Conservation (phyloP, 1,140 invertebrate genomes). For the Mylabris phalerata region DNA sequence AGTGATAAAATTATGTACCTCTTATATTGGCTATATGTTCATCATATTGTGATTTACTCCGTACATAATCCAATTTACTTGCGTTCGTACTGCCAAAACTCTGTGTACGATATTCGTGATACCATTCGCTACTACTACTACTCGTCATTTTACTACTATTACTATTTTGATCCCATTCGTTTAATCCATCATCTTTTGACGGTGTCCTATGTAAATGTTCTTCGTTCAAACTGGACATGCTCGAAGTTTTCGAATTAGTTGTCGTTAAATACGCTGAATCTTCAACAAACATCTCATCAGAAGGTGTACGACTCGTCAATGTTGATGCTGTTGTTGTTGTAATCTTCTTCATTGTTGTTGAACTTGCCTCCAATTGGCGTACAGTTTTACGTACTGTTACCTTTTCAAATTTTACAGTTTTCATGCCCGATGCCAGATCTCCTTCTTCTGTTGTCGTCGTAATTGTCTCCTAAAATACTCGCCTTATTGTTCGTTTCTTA, state of each 20-base stretch:
- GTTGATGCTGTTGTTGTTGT: slow-evolving; percentile 15
- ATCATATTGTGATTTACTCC: slow-evolving; percentile 74
- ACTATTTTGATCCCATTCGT: slow-evolving; percentile 32
- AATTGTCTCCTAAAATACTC: slow-evolving; percentile 47
- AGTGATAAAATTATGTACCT: slow-evolving; percentile 49
- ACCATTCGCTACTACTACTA: slow-evolving; percentile 48
- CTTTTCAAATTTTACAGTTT: slow-evolving; percentile 60
- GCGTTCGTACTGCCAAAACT: slow-evolving; percentile 47
- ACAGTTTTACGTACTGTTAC: slow-evolving; percentile 54
- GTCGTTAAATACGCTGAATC: slow-evolving; percentile 55
- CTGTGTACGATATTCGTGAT: slow-evolving; percentile 51
- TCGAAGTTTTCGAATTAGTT: slow-evolving; percentile 44
- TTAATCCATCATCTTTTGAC: slow-evolving; percentile 27
- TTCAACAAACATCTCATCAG: slow-evolving; percentile 47
- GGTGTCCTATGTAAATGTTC: slow-evolving; percentile 44
- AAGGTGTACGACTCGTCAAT: slow-evolving; percentile 46
- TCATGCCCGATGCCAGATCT: slow-evolving; percentile 51
- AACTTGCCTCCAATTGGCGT: slow-evolving; percentile 39
- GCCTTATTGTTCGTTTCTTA: not conserved
- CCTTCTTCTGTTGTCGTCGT: slow-evolving; percentile 56
- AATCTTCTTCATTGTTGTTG: slow-evolving; percentile 4
- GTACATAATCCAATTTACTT: slow-evolving; percentile 42
- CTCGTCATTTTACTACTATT: slow-evolving; percentile 32
- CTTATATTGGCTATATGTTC: slow-evolving; percentile 78
- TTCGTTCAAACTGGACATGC: slow-evolving; percentile 48